phyloP scores from a whole-genome alignment of 2,113 vertebrate genomes.

The Rhagologus leucostigma region DNA sequence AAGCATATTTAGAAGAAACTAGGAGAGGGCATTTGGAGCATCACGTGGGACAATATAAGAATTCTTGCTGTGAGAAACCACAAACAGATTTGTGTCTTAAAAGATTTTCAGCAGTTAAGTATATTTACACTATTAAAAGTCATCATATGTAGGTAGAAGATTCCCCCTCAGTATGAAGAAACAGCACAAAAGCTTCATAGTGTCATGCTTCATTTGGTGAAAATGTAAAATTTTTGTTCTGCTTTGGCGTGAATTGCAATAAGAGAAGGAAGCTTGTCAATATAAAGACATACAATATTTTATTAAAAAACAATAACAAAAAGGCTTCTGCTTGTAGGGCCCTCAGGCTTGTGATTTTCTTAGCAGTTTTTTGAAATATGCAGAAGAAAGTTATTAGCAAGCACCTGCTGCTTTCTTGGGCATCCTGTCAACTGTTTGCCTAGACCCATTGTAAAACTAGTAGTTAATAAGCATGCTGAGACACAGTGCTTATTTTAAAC shows the following conservation, averaged over 20 bases:
- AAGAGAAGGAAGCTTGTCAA: neutral
- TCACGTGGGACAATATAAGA: neutral
- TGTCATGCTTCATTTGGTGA: neutral
- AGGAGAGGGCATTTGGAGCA: neutral
- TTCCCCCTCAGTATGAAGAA: neutral
- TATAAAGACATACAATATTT: neutral
- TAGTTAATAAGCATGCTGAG: neutral
- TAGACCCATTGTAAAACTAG: neutral
- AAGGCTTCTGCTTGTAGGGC: rapidly evolving
- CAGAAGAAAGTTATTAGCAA: neutral
- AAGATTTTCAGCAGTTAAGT: neutral
- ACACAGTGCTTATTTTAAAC: neutral
- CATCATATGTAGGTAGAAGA: neutral
- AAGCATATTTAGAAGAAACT: neutral
- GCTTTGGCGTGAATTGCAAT: neutral
- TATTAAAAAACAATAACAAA: neutral
- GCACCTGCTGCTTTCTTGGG: neutral
- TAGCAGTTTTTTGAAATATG: neutral
- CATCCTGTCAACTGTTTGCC: neutral
- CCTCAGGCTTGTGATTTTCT: neutral
- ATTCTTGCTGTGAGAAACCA: neutral
- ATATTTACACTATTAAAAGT: neutral
- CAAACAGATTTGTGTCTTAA: neutral
- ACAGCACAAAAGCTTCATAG: neutral
- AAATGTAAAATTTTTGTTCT: neutral